These are phyloP conservation scores for Cheilosia vernalis DNA, from an alignment of 2,888 invertebrate genomes.

Conservation along the genomic window DNA sequence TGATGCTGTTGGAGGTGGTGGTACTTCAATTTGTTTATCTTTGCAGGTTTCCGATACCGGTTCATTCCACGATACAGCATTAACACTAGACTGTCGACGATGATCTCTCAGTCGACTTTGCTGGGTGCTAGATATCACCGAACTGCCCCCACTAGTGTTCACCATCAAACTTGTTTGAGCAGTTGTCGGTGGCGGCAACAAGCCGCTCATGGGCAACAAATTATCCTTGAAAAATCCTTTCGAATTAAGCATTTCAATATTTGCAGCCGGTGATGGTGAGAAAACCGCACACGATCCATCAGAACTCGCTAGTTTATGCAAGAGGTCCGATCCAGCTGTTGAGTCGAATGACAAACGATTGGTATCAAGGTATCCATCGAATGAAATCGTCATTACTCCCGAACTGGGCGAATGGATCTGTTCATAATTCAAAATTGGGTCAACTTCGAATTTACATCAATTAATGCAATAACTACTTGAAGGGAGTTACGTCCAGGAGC, in stretches of 20 bases:
- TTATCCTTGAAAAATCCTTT: conserved; percentile 50
- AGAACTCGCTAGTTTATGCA: conserved; percentile 86
- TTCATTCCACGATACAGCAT: conserved; percentile 83
- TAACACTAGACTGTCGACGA: conserved; percentile 82
- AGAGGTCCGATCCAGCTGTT: conserved; percentile 89
- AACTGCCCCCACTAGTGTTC: conserved; percentile 78
- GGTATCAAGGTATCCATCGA: conserved; percentile 94
- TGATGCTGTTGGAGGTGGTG: not conserved
- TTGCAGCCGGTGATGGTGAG: conserved; percentile 89
- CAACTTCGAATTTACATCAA: conserved; percentile 14
- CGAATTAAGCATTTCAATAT: conserved; percentile 11
- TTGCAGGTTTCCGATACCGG: conserved; percentile 80
- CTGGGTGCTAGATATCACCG: conserved; percentile 76
- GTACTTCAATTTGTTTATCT: conserved; percentile 45
- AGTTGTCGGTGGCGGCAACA: conserved; percentile 77
- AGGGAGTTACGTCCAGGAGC: conserved; percentile 39
- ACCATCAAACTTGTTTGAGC: conserved; percentile 74
- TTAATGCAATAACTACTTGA: conserved; percentile 53
- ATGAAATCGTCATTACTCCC: conserved; percentile 91
- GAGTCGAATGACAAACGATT: conserved; percentile 92
- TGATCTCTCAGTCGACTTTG: conserved; percentile 77
- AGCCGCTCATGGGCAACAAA: conserved; percentile 61
- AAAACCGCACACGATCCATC: conserved; percentile 94
- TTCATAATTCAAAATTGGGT: conserved; percentile 42
- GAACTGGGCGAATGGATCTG: conserved; percentile 91